These are phyloP conservation scores for Parotocinclus haroldoi DNA, from an alignment of 2,797 vertebrate species.

Conservation along the genomic window DNA sequence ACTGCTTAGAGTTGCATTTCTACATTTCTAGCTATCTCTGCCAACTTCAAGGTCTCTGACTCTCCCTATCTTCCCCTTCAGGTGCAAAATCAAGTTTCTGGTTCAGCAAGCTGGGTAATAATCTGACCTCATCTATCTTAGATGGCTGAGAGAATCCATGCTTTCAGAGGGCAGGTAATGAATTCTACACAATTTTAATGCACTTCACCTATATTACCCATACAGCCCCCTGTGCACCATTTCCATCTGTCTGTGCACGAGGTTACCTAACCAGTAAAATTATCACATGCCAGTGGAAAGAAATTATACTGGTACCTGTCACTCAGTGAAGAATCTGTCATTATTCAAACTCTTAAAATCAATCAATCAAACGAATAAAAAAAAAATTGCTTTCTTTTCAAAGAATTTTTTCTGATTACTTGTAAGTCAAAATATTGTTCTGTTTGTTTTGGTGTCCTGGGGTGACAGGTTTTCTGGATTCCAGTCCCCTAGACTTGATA, in stretches of 20 bases:
- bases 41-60: constrained; percentile 72
- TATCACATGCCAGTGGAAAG: constrained; percentile 7
- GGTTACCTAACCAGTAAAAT: constrained; percentile 24
- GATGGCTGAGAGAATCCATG: constrained; percentile 32
- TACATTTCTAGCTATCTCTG: constrained; percentile 38
- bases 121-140: constrained; percentile 75
- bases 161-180: constrained; percentile 37
- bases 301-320: not conserved
- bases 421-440: not conserved
- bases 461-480: constrained; percentile 43
- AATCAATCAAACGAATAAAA: no score
- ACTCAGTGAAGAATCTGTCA: not conserved
- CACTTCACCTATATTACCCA: constrained; percentile 36
- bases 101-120: constrained; percentile 77
- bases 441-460: constrained; percentile 35
- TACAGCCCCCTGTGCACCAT: constrained; percentile 25
- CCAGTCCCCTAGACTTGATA: constrained; percentile 48
- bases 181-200: constrained; percentile 45
- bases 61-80: constrained; percentile 69
- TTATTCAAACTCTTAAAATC: not conserved
- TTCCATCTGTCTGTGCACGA: constrained; percentile 35
- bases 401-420: not conserved
- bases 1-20: constrained; percentile 36
- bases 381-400: not conserved
- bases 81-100: constrained; percentile 68